A percentile compares a stretch with the other conserved stretches of the same genome.
phyloP scores from a whole-genome alignment of 2,797 vertebrate genomes.

The Sebastiscus tertius region DNA sequence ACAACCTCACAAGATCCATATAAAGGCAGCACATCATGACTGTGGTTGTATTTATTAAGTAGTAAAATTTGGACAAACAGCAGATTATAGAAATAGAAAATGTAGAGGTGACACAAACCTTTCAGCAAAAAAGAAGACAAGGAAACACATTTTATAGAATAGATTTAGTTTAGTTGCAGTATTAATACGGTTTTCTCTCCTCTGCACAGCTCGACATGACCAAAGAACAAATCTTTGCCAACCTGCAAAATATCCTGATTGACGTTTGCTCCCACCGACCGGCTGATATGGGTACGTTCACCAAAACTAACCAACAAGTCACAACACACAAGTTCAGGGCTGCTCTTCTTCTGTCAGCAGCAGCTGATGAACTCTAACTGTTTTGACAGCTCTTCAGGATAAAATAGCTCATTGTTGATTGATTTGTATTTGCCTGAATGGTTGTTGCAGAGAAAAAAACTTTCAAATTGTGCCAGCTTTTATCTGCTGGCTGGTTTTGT shows the following conservation, averaged over 20 bases:
- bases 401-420: background rate
- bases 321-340: no score
- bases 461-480: background rate
- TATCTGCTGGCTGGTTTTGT: background rate
- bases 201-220: conserved; percentile 89
- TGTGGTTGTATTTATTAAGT: background rate
- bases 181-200: background rate
- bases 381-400: background rate
- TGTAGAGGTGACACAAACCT: no score
- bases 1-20: background rate
- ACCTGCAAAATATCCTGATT: conserved; percentile 83
- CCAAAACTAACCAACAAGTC: background rate
- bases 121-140: no score
- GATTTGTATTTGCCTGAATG: background rate
- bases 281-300: conserved; percentile 79
- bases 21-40: background rate
- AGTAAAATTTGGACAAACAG: background rate
- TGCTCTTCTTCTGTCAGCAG: background rate
- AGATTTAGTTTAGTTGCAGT: background rate
- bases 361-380: background rate
- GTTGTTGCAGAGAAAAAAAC: background rate
- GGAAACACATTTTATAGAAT: background rate
- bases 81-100: background rate
- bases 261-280: conserved; percentile 89
- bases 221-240: conserved; percentile 86